phyloP scores from a whole-genome alignment of 2,113 vertebrate genomes.

The Amblyopsis rosae region DNA sequence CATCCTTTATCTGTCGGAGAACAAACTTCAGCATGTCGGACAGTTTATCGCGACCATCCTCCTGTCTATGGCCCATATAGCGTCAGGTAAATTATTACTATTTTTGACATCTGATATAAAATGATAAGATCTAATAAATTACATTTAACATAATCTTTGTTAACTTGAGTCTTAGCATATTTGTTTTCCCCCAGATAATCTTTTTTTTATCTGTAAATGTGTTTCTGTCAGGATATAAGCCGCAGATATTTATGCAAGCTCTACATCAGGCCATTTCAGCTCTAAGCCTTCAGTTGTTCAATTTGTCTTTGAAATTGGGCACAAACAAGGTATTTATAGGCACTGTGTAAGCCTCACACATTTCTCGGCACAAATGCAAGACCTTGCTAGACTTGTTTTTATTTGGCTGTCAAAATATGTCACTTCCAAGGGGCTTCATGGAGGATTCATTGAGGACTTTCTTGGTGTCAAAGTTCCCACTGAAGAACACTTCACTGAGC shows the following conservation, averaged over 20 bases:
- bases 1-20: conserved; percentile 77
- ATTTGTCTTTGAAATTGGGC: conserved; percentile 60
- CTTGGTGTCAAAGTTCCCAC: conserved; percentile 66
- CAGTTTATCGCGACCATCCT: conserved; percentile 76
- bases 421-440: conserved; percentile 20
- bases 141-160: conserved; percentile 27
- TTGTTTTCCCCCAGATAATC: conserved; percentile 32
- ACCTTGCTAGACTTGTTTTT: conserved; percentile 20
- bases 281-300: conserved; percentile 71
- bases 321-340: conserved; percentile 51
- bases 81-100: conserved; percentile 67
- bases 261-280: conserved; percentile 73
- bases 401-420: conserved; percentile 42
- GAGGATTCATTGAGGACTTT: conserved; percentile 71
- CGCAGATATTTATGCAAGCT: conserved; percentile 60
- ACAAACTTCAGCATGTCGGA: conserved; percentile 75
- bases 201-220: neutral
- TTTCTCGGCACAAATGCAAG: conserved; percentile 7
- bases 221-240: conserved; percentile 51
- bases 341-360: conserved; percentile 22
- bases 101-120: neutral
- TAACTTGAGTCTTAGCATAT: conserved; percentile 3
- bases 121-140: neutral
- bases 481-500: conserved; percentile 60
- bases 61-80: conserved; percentile 77